These are phyloP conservation scores for Zaprionus bogoriensis DNA, from an alignment of 2,888 invertebrate genomes.

Conservation along the genomic window DNA sequence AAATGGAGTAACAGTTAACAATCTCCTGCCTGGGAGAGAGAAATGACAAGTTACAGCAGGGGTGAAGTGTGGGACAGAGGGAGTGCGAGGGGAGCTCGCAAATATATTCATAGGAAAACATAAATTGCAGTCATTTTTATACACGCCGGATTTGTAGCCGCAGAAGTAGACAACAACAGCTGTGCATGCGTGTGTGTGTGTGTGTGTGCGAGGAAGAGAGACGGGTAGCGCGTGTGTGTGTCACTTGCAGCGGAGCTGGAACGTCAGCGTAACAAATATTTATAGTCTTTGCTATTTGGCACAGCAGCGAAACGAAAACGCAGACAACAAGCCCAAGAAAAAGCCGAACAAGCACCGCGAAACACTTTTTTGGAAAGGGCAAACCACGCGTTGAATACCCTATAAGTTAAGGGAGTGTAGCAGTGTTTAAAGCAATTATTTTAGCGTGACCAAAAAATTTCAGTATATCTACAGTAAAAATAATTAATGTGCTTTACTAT, in stretches of 20 bases:
- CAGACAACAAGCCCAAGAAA: conserved; percentile 36
- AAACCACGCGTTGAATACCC: conserved; percentile 2
- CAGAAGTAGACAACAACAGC: conserved; percentile 56
- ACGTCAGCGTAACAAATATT: conserved; percentile 78
- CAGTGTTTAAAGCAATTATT: no score
- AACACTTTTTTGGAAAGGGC: neutral
- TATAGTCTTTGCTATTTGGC: conserved; percentile 68
- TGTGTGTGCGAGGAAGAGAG: conserved; percentile 4
- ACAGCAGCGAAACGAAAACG: conserved; percentile 36
- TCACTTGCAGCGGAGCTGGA: conserved; percentile 42
- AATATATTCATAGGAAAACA: conserved; percentile 79
- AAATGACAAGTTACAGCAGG: conserved; percentile 22
- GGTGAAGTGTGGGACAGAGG: neutral
- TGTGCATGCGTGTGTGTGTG: conserved; percentile 16
- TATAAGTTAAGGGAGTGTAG: neutral
- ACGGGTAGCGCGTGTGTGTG: conserved; percentile 40
- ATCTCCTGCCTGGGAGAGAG: conserved; percentile 3
- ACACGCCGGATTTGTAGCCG: conserved; percentile 77
- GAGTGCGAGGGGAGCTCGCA: conserved; percentile 22
- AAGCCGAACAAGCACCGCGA: conserved; percentile 21
- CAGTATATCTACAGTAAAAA: no score
- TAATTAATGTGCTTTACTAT: no score
- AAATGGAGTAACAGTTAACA: conserved; percentile 59
- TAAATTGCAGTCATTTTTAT: conserved; percentile 81
- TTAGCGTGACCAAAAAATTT: no score